Evolutionary conservation across 2,888 invertebrate species (phyloP).

Genomic region (Lasiommata megera): DNA sequence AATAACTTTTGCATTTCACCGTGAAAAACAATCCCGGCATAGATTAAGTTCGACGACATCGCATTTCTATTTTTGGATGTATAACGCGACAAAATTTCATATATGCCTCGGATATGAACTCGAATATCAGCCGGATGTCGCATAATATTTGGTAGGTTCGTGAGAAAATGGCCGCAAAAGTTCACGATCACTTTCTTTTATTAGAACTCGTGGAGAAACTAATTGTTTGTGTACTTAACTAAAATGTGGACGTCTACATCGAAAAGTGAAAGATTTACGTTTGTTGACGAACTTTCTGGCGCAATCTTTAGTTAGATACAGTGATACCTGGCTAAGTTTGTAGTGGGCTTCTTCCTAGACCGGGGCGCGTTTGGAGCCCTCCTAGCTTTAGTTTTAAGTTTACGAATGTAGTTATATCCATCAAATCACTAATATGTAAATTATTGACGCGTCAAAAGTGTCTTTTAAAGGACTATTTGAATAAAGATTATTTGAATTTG

Average conservation of each 20-base stretch:
- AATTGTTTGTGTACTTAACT: constrained; percentile 31
- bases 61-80: constrained; percentile 36
- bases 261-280: constrained; percentile 8
- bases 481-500: too few relatives aligned
- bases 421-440: too few relatives aligned
- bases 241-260: constrained; percentile 26
- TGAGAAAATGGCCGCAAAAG: constrained; percentile 36
- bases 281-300: not conserved
- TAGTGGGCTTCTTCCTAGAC: too few relatives aligned
- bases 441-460: too few relatives aligned
- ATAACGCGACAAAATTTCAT: constrained; percentile 24
- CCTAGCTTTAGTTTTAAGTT: too few relatives aligned
- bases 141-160: constrained; percentile 24
- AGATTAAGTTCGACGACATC: constrained; percentile 23
- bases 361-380: too few relatives aligned
- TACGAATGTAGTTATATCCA: too few relatives aligned
- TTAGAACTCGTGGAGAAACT: constrained; percentile 41
- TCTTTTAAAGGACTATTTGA: too few relatives aligned
- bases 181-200: constrained; percentile 41
- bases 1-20: constrained; percentile 25
- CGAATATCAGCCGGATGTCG: not conserved
- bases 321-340: too few relatives aligned
- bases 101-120: not conserved
- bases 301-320: too few relatives aligned
- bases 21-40: constrained; percentile 30